Evolutionary conservation across 2,888 invertebrate species (phyloP), one percentile per base, ranked within the genome.

Genomic region (Galerucella calmariensis): DNA sequence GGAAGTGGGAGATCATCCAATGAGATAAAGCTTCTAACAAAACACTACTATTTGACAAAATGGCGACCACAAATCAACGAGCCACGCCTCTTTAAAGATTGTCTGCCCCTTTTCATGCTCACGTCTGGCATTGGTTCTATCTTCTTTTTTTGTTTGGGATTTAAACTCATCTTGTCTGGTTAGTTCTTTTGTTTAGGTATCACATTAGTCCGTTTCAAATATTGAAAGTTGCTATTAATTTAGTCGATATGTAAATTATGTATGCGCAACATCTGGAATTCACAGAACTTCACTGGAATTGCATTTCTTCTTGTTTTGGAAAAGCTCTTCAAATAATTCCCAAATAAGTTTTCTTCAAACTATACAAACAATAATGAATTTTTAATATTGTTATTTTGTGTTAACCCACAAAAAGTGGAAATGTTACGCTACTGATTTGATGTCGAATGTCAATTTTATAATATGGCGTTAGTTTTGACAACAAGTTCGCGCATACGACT

Each of bases 1-100:
- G 66, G 83, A 86, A 85, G 87, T 86, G 87, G 86, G 87, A 88
- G 88, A 88, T 88, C 83, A 82, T 85, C 88, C 88, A 88, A 88
- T 88, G 84, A 86, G 88, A 88, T 88, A 88, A 87, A 84, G 83
- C 83, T 82, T 84, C 85, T 87, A 86, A 88, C 88, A 88, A 88
- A 88, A 88, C 88, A 88, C 86, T 86, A 87, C 87, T 88, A 88
- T 88, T 88, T 88, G 88, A 88, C 88, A 88, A 88, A 88, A 88
- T 88, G 88, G 88, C 88, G 88, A 88, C 88, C 87, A 88, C 88
- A 88, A 88, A 88, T 88, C 88, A 88, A 86, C 83, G 82, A 82
- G 84, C 86, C 81, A 84, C 87, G 84, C 87, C 87, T 84, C 81
- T 84, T 85, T 86, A 87, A 86, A 87, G 88, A 88, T 88, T 86